Evolutionary conservation across 2,888 invertebrate genomes (phyloP).

Genomic region (Rhingia campestris): DNA sequence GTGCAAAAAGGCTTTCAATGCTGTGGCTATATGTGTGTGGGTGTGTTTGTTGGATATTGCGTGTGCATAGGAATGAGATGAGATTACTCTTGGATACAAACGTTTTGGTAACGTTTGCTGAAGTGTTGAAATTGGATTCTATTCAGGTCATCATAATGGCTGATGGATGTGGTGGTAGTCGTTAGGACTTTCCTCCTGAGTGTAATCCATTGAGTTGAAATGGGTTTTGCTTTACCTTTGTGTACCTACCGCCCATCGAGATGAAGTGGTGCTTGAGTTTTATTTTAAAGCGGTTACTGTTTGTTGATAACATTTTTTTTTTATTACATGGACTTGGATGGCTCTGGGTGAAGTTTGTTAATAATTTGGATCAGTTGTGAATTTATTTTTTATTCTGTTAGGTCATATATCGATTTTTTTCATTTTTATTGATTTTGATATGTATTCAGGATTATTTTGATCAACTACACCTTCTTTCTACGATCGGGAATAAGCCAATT

Average conservation of each 20-base stretch:
- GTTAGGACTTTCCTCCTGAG: background rate
- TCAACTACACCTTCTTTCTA: too few relatives aligned
- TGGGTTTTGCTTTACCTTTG: background rate
- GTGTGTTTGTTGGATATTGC: background rate
- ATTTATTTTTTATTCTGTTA: too few relatives aligned
- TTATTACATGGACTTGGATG: too few relatives aligned
- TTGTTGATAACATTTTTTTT: too few relatives aligned
- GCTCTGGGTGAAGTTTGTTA: too few relatives aligned
- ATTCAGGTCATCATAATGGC: conserved; percentile 31
- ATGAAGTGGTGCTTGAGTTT: conserved; percentile 9
- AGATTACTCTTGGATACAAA: conserved; percentile 1
- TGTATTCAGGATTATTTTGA: too few relatives aligned
- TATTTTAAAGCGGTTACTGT: background rate
- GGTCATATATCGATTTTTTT: too few relatives aligned
- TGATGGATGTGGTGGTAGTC: conserved; percentile 15
- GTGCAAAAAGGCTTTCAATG: conserved; percentile 9
- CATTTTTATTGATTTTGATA: too few relatives aligned
- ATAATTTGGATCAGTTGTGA: too few relatives aligned
- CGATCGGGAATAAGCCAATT: too few relatives aligned
- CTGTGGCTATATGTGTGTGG: background rate
- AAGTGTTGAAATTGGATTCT: conserved; percentile 42
- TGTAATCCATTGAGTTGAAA: background rate
- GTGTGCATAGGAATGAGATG: conserved; percentile 3
- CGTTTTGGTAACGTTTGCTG: conserved; percentile 32
- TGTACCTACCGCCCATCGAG: background rate